Percentiles rank a stretch among this genome's conserved stretches.
Evolutionary conservation across 2,797 vertebrate genomes (phyloP).

Genomic region (Harpagifer antarcticus): DNA sequence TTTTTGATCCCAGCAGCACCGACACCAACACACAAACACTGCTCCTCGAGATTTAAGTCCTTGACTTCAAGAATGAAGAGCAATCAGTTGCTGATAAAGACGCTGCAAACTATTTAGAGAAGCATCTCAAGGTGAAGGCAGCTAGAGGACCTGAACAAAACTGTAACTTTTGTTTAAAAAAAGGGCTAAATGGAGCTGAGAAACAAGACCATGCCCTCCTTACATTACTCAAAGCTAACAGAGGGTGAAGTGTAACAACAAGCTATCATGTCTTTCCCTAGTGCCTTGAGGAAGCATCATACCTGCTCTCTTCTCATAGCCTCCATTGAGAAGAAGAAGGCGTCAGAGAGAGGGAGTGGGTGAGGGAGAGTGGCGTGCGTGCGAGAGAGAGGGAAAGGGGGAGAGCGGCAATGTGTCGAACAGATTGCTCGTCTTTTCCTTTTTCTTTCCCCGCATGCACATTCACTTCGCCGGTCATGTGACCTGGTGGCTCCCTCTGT

Average conservation of each 20-base stretch:
- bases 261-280: slow-evolving; percentile 59
- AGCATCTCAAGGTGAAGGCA: slow-evolving; percentile 45
- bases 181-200: slow-evolving; percentile 48
- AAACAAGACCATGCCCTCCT: no score
- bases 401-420: slow-evolving; percentile 76
- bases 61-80: slow-evolving; percentile 33
- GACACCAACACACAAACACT: background rate
- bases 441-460: slow-evolving; percentile 84
- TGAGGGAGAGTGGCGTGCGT: slow-evolving; percentile 20
- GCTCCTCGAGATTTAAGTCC: slow-evolving; percentile 24
- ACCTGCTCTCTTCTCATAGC: slow-evolving; percentile 88
- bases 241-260: slow-evolving; percentile 46
- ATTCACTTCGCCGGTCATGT: slow-evolving; percentile 84
- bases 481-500: slow-evolving; percentile 87
- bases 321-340: slow-evolving; percentile 83
- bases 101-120: slow-evolving; percentile 40
- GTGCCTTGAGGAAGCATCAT: slow-evolving; percentile 82
- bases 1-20: slow-evolving; percentile 28
- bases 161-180: slow-evolving; percentile 45
- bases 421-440: slow-evolving; percentile 84
- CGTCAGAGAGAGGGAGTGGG: slow-evolving; percentile 50
- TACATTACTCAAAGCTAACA: slow-evolving; percentile 69
- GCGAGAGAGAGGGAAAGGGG: slow-evolving; percentile 10
- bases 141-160: slow-evolving; percentile 44
- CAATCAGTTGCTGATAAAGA: slow-evolving; percentile 35